These are phyloP conservation scores for Poeciliopsis infans DNA, from an alignment of 2,797 vertebrate genomes.

Conservation along the genomic window DNA sequence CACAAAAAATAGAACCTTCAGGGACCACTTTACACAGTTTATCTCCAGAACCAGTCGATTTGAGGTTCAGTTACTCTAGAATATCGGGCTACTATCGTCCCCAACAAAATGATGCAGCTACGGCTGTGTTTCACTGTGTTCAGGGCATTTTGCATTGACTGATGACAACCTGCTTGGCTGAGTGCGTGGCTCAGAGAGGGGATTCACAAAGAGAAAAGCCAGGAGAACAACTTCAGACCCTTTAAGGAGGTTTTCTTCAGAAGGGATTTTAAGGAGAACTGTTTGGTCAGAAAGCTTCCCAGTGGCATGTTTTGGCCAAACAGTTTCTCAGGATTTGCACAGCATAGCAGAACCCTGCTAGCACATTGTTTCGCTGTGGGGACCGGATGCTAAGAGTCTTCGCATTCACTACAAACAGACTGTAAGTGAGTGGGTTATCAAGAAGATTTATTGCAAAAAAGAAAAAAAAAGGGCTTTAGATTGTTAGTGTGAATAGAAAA, in stretches of 20 bases:
- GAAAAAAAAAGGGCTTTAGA: slow-evolving; percentile 30
- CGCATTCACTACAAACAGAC: neutral
- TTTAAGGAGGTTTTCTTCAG: neutral
- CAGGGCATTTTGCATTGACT: neutral
- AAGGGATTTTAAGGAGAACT: neutral
- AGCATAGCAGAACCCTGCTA: neutral
- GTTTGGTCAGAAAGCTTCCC: neutral
- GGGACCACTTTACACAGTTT: too few relatives aligned
- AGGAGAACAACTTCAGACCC: neutral
- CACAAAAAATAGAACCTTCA: too few relatives aligned
- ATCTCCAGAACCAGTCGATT: too few relatives aligned
- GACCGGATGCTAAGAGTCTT: neutral
- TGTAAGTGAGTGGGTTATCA: neutral
- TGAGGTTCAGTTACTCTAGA: too few relatives aligned
- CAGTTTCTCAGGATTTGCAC: neutral
- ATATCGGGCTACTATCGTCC: too few relatives aligned
- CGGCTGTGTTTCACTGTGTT: neutral
- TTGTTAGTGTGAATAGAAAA: slow-evolving; percentile 26
- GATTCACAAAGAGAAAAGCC: neutral
- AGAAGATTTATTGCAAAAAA: neutral
- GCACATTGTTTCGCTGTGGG: too few relatives aligned
- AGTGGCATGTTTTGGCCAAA: neutral
- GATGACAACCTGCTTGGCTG: neutral
- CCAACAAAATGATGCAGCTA: neutral
- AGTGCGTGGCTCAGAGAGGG: neutral